Conservation (phyloP, 2,888 invertebrate genomes). For the Rhorus exstirpatorius region DNA sequence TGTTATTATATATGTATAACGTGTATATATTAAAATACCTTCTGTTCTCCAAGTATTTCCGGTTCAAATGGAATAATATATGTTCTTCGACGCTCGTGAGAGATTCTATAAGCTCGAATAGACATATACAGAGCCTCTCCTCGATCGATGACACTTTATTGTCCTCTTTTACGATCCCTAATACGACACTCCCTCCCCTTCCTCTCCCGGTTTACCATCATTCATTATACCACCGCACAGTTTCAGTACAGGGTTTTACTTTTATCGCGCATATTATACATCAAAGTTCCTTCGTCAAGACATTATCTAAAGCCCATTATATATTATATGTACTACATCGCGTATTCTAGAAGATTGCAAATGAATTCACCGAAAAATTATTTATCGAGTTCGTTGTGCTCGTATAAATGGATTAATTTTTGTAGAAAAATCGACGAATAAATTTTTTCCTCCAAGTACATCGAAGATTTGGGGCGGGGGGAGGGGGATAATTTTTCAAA, state of each 20-base stretch:
- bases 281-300: neutral
- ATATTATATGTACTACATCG: too few species aligned
- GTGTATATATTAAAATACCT: conserved; percentile 37
- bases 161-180: conserved; percentile 32
- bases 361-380: too few species aligned
- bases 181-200: too few species aligned
- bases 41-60: conserved; percentile 37
- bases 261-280: conserved; percentile 18
- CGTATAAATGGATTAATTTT: too few species aligned
- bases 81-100: conserved; percentile 9
- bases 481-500: too few species aligned
- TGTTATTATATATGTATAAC: neutral
- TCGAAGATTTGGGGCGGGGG: too few species aligned
- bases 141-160: conserved; percentile 37
- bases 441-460: too few species aligned
- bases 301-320: neutral
- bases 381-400: too few species aligned
- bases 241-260: conserved; percentile 25
- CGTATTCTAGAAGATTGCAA: too few species aligned
- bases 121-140: neutral
- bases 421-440: too few species aligned
- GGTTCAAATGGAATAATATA: conserved; percentile 32
- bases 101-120: neutral
- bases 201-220: conserved; percentile 20
- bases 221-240: conserved; percentile 29